phyloP scores from a whole-genome alignment of 2,113 vertebrate species.

The Noturus placidus region DNA sequence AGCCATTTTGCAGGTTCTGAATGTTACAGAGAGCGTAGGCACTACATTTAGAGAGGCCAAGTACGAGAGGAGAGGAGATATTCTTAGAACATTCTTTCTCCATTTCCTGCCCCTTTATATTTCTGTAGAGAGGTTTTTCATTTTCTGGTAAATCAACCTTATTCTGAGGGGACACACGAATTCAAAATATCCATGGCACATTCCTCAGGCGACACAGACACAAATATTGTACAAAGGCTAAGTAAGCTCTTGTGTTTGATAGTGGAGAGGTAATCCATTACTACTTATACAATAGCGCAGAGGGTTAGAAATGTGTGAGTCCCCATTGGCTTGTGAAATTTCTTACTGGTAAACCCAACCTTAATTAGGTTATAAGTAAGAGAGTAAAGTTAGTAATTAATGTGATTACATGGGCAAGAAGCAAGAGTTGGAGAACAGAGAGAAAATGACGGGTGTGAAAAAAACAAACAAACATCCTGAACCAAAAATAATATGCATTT shows the following conservation, averaged over 20 bases:
- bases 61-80: neutral
- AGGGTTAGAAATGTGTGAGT: neutral
- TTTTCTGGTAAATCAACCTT: neutral
- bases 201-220: neutral
- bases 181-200: neutral
- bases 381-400: neutral
- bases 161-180: neutral
- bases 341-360: neutral
- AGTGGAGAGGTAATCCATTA: neutral
- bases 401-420: neutral
- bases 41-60: neutral
- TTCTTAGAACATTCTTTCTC: neutral
- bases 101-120: neutral
- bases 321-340: neutral
- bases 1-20: neutral
- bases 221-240: neutral
- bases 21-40: neutral
- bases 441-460: neutral
- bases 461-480: neutral
- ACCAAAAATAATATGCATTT: neutral
- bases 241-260: neutral
- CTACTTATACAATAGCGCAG: neutral
- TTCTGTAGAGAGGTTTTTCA: neutral
- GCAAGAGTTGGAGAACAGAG: neutral
- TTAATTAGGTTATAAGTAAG: neutral